phyloP scores from a whole-genome alignment of 2,113 vertebrate species.

The Antennarius striatus region DNA sequence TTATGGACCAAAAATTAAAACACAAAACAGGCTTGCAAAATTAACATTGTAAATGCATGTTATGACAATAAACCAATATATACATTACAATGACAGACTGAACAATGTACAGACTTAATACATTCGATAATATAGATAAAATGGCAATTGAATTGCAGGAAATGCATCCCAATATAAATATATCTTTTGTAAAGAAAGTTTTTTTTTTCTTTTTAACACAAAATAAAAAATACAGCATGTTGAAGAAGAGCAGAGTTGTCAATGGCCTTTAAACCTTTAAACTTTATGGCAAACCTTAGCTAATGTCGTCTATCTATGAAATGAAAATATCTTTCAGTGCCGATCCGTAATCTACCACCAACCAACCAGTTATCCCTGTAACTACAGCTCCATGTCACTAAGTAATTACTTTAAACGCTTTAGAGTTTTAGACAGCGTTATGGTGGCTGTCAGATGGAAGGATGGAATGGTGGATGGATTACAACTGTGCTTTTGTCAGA shows the following conservation, averaged over 20 bases:
- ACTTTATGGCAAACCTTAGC: conserved; percentile 20
- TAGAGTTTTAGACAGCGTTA: too few species aligned
- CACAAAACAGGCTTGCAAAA: conserved; percentile 7
- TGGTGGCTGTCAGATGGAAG: too few species aligned
- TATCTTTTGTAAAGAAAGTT: conserved; percentile 49
- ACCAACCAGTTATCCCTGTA: background rate
- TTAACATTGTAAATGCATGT: conserved; percentile 40
- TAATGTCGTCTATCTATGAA: conserved; percentile 4
- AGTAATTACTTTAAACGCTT: too few species aligned
- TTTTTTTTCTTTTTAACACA: conserved; percentile 26
- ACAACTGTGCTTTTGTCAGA: background rate
- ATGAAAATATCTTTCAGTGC: background rate
- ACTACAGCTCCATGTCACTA: background rate
- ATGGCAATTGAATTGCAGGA: conserved; percentile 39
- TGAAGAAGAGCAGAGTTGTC: conserved; percentile 21
- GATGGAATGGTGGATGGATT: too few species aligned
- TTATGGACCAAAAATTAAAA: conserved; percentile 4
- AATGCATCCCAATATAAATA: conserved; percentile 50
- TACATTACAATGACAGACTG: conserved; percentile 54
- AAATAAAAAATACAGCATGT: conserved; percentile 52
- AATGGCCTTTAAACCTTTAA: conserved; percentile 7
- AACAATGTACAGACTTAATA: conserved; percentile 54
- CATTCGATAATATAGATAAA: conserved; percentile 43
- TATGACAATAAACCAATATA: conserved; percentile 55
- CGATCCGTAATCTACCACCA: background rate